Evolutionary conservation across 2,113 vertebrate species (phyloP).

Genomic region (Chionomys nivalis): DNA sequence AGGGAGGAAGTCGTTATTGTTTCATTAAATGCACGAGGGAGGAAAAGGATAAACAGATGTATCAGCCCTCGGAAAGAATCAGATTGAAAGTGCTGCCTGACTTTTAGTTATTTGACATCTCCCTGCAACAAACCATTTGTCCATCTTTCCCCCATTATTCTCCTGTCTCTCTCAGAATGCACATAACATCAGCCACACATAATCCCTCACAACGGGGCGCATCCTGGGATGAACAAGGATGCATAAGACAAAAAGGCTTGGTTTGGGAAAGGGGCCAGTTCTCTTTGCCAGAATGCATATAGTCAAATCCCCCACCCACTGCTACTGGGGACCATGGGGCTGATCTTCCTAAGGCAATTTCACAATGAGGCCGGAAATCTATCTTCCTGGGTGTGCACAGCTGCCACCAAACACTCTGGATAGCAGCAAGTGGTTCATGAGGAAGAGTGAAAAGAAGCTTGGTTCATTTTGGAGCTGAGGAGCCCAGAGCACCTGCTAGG

Average conservation of each 20-base stretch:
- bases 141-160: background rate
- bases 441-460: constrained; percentile 52
- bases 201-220: background rate
- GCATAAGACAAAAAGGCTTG: background rate
- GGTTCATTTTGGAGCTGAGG: constrained; percentile 52
- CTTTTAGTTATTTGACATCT: background rate
- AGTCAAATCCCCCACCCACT: background rate
- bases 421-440: constrained; percentile 39
- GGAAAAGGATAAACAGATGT: background rate
- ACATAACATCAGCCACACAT: background rate
- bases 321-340: fast-evolving
- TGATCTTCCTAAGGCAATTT: background rate
- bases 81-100: background rate
- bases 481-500: background rate
- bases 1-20: background rate
- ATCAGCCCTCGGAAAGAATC: background rate
- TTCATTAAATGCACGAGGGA: background rate
- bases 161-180: background rate
- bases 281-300: background rate
- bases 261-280: background rate
- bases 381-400: constrained; percentile 69
- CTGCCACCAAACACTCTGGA: constrained; percentile 50
- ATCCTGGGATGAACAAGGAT: background rate
- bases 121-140: background rate
- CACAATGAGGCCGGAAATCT: constrained; percentile 37